Evolutionary conservation across 2,888 invertebrate species (phyloP), one percentile per base, ranked within the genome.

Genomic region (Eubasilissa splendida): DNA sequence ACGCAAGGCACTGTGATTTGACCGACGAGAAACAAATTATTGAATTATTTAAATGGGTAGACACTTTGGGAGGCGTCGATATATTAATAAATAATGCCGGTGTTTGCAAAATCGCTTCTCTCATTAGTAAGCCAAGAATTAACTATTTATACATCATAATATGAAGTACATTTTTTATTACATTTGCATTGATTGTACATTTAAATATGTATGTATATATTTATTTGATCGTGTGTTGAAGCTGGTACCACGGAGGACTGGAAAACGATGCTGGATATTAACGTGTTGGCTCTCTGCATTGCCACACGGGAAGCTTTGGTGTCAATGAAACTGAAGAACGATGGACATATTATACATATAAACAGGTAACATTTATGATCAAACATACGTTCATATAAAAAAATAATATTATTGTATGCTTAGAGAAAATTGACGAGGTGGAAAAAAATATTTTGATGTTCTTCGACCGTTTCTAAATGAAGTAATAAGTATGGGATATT

Each of bases 321-420:
- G 78, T 87, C 90, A 0, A 92, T 94, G 92, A 88, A 88, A 52
- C 88, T 88, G 50, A 87, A 88, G 56, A 86, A 88, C 1, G 89
- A 89, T 63, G 93, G 93, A 0, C 93, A 93, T 84, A 91, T 94
- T 82, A 88, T 94, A 76, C 89, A 93, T 76, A 89, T 94, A 76
- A 93, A 92, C 86, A 93, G 93, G 93, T 92, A 85, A 74, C 31
- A 11, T 3, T 22, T 22, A 22, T 22, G 22, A 22, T 1, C 1
- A 22, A 22, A 22, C 22, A 1, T 22, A 22, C 22, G 1, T 22
- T 22, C 22, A 22, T 22, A 22, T 22, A 22, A 1, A 22, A 22
- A 22, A 22, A 1, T 22, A 22, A 22, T 22, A 22, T 22, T 22
- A 22, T 22, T 22, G 22, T 22, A 22, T 22, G 22, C 22, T 22